A percentile compares a stretch with the other conserved stretches of the same genome.
Evolutionary conservation across 2,113 vertebrate species (phyloP).

Genomic region (Motacilla alba): DNA sequence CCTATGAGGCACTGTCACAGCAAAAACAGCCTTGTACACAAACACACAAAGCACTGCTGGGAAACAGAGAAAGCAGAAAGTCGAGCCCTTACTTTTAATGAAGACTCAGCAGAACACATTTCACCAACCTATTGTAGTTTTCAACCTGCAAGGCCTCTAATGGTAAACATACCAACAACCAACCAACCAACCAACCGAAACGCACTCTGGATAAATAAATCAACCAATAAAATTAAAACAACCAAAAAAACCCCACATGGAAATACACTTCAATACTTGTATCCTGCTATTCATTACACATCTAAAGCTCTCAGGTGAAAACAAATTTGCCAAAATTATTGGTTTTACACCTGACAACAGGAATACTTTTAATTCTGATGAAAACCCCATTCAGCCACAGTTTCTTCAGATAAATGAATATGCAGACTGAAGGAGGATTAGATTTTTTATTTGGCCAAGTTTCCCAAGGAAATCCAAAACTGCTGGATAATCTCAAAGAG

Average conservation of each 20-base stretch:
- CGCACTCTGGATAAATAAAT: not conserved
- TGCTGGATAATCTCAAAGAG: not conserved
- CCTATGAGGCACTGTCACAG: not conserved
- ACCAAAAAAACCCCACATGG: accelerated
- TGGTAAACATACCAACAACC: not conserved
- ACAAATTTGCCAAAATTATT: not conserved
- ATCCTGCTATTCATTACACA: not conserved
- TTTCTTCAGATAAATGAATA: not conserved
- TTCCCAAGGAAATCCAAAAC: not conserved
- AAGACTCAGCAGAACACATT: not conserved
- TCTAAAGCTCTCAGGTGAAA: not conserved
- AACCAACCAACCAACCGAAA: not conserved
- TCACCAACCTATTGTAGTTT: not conserved
- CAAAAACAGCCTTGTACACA: not conserved
- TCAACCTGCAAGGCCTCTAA: not conserved
- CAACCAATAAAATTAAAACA: not conserved
- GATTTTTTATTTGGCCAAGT: not conserved
- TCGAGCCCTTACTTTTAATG: not conserved
- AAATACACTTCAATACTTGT: not conserved
- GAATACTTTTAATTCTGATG: not conserved
- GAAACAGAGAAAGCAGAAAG: not conserved
- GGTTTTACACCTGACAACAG: not conserved
- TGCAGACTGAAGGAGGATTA: not conserved
- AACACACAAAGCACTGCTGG: not conserved
- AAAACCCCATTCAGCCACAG: not conserved